These are phyloP conservation scores for Drosophila sulfurigaster DNA, from an alignment of 1,140 invertebrate species.

Conservation along the genomic window DNA sequence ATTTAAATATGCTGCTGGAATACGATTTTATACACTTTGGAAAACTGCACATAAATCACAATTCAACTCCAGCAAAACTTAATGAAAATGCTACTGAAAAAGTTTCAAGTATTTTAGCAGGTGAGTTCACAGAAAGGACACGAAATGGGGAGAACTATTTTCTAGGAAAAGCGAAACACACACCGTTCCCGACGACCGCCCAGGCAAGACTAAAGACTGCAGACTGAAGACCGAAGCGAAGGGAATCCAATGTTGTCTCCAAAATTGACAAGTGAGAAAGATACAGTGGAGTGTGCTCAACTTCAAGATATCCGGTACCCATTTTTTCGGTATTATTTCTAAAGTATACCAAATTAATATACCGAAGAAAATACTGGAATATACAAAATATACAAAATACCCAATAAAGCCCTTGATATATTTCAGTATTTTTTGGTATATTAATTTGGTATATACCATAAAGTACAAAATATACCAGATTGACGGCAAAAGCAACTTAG, in stretches of 20 bases:
- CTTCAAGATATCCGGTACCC: no score
- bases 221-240: conserved; percentile 40
- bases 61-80: neutral
- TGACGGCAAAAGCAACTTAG: no score
- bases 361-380: no score
- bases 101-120: neutral
- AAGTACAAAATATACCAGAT: no score
- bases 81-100: neutral
- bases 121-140: conserved; percentile 9
- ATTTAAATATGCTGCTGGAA: neutral
- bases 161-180: conserved; percentile 37
- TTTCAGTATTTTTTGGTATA: no score
- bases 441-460: no score
- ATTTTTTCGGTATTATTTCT: no score
- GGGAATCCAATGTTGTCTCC: conserved; percentile 66
- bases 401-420: no score
- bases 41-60: neutral
- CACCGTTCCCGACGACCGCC: conserved; percentile 69
- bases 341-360: no score
- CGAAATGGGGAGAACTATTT: neutral
- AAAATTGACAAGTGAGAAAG: conserved; percentile 19
- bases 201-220: conserved; percentile 61
- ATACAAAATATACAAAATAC: no score
- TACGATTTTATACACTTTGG: neutral
- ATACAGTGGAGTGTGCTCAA: no score